A percentile compares a stretch with the other conserved stretches of the same genome.
Evolutionary conservation across 23 tunicate genomes (phyloP).

Genomic region (Corella eumyota): DNA sequence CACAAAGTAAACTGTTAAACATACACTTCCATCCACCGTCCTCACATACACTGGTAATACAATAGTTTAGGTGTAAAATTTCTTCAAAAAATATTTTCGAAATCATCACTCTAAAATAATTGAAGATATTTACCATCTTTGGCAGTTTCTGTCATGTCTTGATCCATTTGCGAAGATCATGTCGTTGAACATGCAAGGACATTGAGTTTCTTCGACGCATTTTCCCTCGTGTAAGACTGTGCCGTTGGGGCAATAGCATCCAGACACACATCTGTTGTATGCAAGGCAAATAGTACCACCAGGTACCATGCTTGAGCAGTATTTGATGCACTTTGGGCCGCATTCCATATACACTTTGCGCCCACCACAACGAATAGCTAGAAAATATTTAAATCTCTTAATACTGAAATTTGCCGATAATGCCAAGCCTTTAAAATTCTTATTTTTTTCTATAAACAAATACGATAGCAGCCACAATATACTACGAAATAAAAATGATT

Average conservation of each 20-base stretch:
- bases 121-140: constrained; percentile 39
- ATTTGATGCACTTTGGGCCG: constrained; percentile 66
- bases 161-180: constrained; percentile 34
- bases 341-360: constrained; percentile 66
- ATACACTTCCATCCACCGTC: constrained; percentile 71
- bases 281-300: constrained; percentile 46
- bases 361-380: constrained; percentile 31
- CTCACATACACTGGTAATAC: constrained; percentile 38
- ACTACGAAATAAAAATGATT: too few relatives aligned
- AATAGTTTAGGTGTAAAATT: not conserved
- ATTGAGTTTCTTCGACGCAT: constrained; percentile 38
- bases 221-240: constrained; percentile 56
- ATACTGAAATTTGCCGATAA: too few relatives aligned
- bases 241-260: constrained; percentile 67
- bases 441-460: too few relatives aligned
- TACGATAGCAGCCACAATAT: too few relatives aligned
- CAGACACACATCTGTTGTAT: constrained; percentile 55
- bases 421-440: too few relatives aligned
- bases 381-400: too few relatives aligned
- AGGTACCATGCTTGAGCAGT: constrained; percentile 49
- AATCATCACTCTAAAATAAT: not conserved
- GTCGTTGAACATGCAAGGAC: constrained; percentile 64
- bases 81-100: not conserved
- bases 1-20: constrained; percentile 66
- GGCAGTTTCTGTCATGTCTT: constrained; percentile 58